Base-by-base conservation (phyloP, 2,113 vertebrate genomes). In the Tetrao urogallus region DNA sequence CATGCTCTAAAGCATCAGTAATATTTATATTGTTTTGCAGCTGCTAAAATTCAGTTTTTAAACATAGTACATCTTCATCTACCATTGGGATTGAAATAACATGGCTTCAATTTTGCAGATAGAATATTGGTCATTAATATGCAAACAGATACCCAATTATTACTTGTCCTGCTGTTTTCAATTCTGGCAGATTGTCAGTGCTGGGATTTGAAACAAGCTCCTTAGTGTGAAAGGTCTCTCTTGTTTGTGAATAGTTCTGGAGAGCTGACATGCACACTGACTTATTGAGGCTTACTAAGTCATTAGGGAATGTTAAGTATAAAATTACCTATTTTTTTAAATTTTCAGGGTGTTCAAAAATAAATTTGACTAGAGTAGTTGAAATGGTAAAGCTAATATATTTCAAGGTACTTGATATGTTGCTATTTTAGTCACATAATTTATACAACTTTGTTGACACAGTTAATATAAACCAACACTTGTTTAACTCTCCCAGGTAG, bases 161-260 rank as follows among this genome's bases (percentile, higher is more conserved):
- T 93, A 92, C 88, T 94, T 94, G 76, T 84, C 95, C 95, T 89
- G 94, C 97, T 97, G 96, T 95, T 97, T 96, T 92, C 30, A 34
- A 18, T 92, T 93, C 87, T 66, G 82, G 52, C 79, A 86, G 71
- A 24, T 74, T 96, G 94, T 96, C 94, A 87, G 79, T 85, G 79
- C 71, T 93, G 66, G 38, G 89, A 72, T 74, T 92, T 95, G 89
- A 79, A 97, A 96, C 92, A 86, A 94, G 88, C 88, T 90, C 75
- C 17, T 24, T 70, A 52, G 96, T 89, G 83, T 86, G 96, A 82
- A 94, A 95, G 88, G 73, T 94, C 72, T 95, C 18, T 69, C 72
- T 94, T 50, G 81, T 94, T 85, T 92, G 58, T 82, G 86, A 79
- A 1, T 76, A 52, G 78, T 75, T 95, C 83, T 95, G 71, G 87